These are phyloP conservation scores for Prorops nasuta DNA, from an alignment of 1,140 invertebrate species.

Conservation along the genomic window DNA sequence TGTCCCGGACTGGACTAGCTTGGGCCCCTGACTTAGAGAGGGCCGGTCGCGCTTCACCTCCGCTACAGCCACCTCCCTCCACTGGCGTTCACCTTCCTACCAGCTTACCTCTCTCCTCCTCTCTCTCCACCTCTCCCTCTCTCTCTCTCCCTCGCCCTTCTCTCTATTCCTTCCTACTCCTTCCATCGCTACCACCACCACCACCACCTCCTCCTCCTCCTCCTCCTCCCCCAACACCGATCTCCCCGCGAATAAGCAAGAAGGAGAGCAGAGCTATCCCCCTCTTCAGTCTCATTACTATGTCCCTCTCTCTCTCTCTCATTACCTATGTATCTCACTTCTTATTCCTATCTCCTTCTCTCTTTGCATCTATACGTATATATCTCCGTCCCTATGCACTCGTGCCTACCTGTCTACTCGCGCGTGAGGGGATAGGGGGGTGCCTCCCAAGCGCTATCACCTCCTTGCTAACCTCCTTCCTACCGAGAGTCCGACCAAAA, in stretches of 20 bases:
- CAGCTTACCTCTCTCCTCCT: slow-evolving; percentile 10
- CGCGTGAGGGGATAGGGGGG: too few species aligned
- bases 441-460: too few species aligned
- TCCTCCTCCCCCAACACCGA: slow-evolving; percentile 25
- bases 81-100: slow-evolving; percentile 8
- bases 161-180: slow-evolving; percentile 6
- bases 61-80: slow-evolving; percentile 31
- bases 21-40: slow-evolving; percentile 49
- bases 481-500: too few species aligned
- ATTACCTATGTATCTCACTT: not conserved
- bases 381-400: too few species aligned
- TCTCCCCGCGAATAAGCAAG: slow-evolving; percentile 32
- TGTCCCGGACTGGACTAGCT: slow-evolving; percentile 55
- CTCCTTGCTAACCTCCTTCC: too few species aligned
- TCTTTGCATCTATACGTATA: too few species aligned
- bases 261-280: too few species aligned
- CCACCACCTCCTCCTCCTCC: slow-evolving; percentile 5
- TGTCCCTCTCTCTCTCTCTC: not conserved
- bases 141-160: slow-evolving; percentile 8
- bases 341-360: not conserved
- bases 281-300: too few species aligned
- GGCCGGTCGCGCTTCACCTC: slow-evolving; percentile 56
- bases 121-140: slow-evolving; percentile 9
- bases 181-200: slow-evolving; percentile 11
- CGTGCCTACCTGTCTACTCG: too few species aligned